Evolutionary conservation across 2,797 vertebrate genomes (phyloP).

Genomic region (Anisognathus igniventris): DNA sequence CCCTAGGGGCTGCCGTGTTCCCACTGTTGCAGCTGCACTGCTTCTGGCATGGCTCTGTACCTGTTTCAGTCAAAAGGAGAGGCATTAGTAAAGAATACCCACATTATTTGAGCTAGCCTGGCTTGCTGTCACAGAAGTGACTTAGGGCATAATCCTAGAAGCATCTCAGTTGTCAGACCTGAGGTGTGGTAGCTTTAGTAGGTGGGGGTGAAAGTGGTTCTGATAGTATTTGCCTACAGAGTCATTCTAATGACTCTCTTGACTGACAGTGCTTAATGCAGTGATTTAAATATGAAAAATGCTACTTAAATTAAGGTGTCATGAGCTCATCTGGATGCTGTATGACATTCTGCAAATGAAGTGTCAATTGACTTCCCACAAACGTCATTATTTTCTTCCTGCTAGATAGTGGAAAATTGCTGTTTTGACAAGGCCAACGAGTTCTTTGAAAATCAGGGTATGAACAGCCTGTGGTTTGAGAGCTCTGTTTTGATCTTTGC

Average conservation of each 20-base stretch:
- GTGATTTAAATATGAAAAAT: constrained; percentile 27
- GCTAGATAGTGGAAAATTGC: constrained; percentile 25
- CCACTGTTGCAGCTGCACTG: neutral
- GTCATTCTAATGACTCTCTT: neutral
- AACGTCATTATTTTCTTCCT: constrained; percentile 21
- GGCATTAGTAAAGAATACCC: neutral
- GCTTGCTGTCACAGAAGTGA: neutral
- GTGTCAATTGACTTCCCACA: neutral
- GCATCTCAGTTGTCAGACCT: neutral
- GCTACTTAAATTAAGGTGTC: neutral
- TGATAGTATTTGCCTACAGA: neutral
- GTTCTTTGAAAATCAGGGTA: neutral
- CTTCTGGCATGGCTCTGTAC: neutral
- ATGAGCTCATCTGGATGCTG: neutral
- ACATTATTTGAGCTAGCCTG: neutral
- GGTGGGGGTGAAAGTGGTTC: neutral
- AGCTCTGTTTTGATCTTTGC: constrained; percentile 42
- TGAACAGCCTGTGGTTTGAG: constrained; percentile 1
- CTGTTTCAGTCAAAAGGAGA: neutral
- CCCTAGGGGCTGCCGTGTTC: neutral
- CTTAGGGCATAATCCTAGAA: neutral
- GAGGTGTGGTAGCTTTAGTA: neutral
- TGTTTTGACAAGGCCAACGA: constrained; percentile 39
- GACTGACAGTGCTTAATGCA: neutral
- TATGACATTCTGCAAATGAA: constrained; percentile 21